Evolutionary conservation across 1,140 invertebrate genomes (phyloP), one percentile per base, ranked within the genome.

Genomic region (Papilio glaucus): DNA sequence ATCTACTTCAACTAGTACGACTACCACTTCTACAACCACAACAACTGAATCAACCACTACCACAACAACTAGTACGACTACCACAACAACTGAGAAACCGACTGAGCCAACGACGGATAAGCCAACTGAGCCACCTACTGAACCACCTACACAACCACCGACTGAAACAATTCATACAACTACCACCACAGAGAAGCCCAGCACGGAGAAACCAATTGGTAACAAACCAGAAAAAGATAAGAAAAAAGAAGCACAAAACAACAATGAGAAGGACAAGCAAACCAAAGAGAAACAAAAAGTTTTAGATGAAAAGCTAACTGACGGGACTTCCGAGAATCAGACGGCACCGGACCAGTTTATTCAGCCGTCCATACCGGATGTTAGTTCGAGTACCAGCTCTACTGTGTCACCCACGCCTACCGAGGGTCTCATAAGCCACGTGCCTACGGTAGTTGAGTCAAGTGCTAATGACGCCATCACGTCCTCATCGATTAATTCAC

Each of bases 401-500:
- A 78, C 85, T 45, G 83, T 81, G 57, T 26, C 63, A 29, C 78
- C 88, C 15, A 88, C 86, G 24, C 92, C 93, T 7, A 94, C 90
- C 4, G 85, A 93, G 45, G 93, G 84, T 0, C 70, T 94, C 7
- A 72, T 82, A 10, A 80, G 75, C 29, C 75, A 84, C 67, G 75
- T 76, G 0, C 80, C 84, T 6, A 69, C 77, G 0, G 79, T 75
- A 42, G 8, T 75, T 0, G 21, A 26, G 21, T 73, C 71, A 12
- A 81, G 24, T 37, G 60, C 67, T 4, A 72, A 76, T 63, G 72
- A 65, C 6, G 75, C 74, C 12, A 81, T 88, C 13, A 78, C 83
- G 15, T 81, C 83, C 0, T 82, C 86, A 0, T 84, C 89, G 1
- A 93, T 92, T 21, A 93, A 93, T 72, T 84, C 89, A n/a, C 87